Evolutionary conservation across 2,888 invertebrate genomes (phyloP).

Genomic region (Campopleginae sp.): DNA sequence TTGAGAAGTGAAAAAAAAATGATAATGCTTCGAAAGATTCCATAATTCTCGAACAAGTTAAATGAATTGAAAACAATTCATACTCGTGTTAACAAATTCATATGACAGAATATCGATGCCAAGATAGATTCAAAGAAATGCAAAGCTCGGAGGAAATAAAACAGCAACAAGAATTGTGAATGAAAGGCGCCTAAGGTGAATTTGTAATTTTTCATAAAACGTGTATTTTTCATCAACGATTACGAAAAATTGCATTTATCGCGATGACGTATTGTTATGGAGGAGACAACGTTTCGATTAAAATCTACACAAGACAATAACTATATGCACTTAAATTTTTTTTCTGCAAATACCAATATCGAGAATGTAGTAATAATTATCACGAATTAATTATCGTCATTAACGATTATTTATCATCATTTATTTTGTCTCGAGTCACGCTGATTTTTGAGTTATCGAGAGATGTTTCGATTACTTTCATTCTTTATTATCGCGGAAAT

Average conservation of each 20-base stretch:
- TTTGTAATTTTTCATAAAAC: conserved; percentile 55
- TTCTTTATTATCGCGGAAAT: conserved; percentile 11
- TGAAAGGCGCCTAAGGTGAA: conserved; percentile 38
- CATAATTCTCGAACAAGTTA: neutral
- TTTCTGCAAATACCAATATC: neutral
- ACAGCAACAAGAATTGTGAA: conserved; percentile 19
- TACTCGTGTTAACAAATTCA: neutral
- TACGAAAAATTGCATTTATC: neutral
- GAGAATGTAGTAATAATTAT: conserved; percentile 4
- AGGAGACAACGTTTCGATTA: conserved; percentile 11
- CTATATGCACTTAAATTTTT: neutral
- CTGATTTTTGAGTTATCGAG: neutral
- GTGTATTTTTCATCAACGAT: neutral
- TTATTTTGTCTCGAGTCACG: neutral
- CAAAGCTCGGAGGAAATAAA: neutral
- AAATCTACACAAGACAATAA: conserved; percentile 16
- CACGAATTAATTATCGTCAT: neutral
- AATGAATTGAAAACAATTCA: conserved; percentile 3
- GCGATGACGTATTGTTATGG: neutral
- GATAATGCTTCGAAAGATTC: neutral
- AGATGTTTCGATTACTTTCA: neutral
- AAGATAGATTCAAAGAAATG: neutral
- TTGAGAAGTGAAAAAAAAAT: neutral
- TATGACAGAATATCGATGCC: neutral
- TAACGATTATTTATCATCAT: neutral